Evolutionary conservation across 1,140 invertebrate genomes (phyloP), one percentile per base, ranked within the genome.

Genomic region (Spodoptera frugiperda): DNA sequence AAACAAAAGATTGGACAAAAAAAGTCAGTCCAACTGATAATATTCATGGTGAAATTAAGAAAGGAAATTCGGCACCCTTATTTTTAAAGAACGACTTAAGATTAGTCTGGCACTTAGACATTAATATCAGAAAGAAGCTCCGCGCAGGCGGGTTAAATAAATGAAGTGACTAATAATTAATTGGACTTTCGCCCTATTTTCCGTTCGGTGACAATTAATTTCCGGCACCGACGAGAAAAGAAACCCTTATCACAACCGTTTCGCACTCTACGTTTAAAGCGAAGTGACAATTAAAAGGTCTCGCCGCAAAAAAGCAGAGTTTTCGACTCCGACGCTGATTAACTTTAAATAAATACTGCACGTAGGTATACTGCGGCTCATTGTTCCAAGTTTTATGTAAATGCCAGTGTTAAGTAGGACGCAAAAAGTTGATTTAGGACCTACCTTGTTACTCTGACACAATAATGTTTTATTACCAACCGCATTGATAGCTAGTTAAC

Each of bases 131-230:
- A 91, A 89, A 87, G 89, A 91, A 89, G 85, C 84, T 78, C 74
- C 77, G 49, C 80, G 83, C 82, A 82, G 84, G 79, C 78, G 90
- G 88, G 91, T 92, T 93, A 92, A 92, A 93, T 93, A 93, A 93
- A 93, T 93, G 91, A 92, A 93, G 88, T 93, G 88, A 88, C 89
- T 91, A 92, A 92, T 93, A 93, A 93, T 93, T 93, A 93, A 93
- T 93, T 93, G 90, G 90, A 93, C 87, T 93, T 93, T 92, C 89
- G 87, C 91, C 92, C 92, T 89, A 92, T 93, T 93, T 93, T 93
- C 90, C 88, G 92, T 93, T 93, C 87, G 90, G 92, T 89, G 92
- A 93, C 91, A 93, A 92, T 93, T 93, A 92, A 93, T 93, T 93
- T 93, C 90, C 91, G 88, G 87, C 85, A 82, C 78, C 80, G 84